Evolutionary conservation across 2,113 vertebrate genomes (phyloP).

Genomic region (Antennarius striatus): DNA sequence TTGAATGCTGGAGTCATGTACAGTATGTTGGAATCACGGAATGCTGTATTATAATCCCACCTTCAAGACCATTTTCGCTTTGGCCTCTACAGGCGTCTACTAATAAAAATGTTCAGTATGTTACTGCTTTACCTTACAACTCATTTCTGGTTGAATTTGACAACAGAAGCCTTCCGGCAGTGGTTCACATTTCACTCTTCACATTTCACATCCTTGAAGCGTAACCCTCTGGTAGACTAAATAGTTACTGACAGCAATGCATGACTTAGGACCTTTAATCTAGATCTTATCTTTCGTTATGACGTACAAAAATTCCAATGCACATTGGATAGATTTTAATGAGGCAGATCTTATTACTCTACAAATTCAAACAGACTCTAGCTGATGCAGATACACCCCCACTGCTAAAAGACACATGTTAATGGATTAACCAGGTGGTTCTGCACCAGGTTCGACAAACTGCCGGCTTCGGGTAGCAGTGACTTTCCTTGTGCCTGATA

Average conservation of each 20-base stretch:
- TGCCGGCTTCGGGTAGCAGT: slow-evolving; percentile 80
- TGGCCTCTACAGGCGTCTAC: background rate
- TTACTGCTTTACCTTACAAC: background rate
- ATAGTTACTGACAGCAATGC: background rate
- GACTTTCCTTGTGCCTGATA: slow-evolving; percentile 86
- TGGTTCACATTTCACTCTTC: background rate
- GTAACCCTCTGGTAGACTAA: background rate
- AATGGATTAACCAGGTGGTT: slow-evolving; percentile 67
- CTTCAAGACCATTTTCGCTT: background rate
- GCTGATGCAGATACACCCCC: slow-evolving; percentile 7
- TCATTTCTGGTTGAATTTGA: background rate
- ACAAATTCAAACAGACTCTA: background rate
- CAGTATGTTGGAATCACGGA: background rate
- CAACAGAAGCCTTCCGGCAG: background rate
- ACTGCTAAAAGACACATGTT: slow-evolving; percentile 45
- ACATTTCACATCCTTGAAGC: no score
- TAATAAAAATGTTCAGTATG: background rate
- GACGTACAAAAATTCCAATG: background rate
- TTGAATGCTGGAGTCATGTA: background rate
- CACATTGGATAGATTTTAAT: no score
- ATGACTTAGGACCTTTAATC: background rate
- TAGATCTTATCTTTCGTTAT: no score
- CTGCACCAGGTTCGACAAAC: slow-evolving; percentile 79
- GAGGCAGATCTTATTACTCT: background rate
- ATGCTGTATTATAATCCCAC: background rate